Percentiles rank a stretch among this genome's conserved stretches.
Conservation (phyloP, 2,113 vertebrate species). For the Leptobrachium ailaonicum region DNA sequence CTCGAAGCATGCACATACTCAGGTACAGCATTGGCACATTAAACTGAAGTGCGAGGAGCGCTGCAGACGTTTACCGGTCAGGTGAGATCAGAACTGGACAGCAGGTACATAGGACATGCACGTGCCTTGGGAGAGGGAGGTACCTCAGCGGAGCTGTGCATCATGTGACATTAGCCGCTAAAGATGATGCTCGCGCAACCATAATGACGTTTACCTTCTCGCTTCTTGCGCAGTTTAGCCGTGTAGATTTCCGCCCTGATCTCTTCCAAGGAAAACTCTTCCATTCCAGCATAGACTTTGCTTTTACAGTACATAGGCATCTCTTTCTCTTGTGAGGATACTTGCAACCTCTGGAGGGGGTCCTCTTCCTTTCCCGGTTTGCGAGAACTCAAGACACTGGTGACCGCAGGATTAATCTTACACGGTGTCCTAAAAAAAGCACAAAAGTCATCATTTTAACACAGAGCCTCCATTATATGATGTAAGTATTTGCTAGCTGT, state of each 20-base stretch:
- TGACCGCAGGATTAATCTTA: slow-evolving; percentile 90
- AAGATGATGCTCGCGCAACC: not conserved
- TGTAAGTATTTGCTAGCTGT: no score
- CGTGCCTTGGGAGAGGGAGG: no score
- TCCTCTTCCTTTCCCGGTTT: slow-evolving; percentile 81
- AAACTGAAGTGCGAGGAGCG: no score
- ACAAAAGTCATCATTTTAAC: not conserved
- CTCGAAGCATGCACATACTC: no score
- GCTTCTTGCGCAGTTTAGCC: slow-evolving; percentile 70
- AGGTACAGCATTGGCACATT: no score
- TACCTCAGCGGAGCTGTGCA: no score
- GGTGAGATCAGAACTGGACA: no score
- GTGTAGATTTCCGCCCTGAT: slow-evolving; percentile 85
- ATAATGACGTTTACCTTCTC: slow-evolving; percentile 59
- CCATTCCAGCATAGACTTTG: slow-evolving; percentile 83
- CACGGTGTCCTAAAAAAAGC: slow-evolving; percentile 82
- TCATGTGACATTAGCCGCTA: no score
- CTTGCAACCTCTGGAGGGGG: slow-evolving; percentile 82
- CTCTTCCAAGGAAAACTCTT: slow-evolving; percentile 93
- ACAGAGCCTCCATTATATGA: not conserved
- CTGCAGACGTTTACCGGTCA: no score
- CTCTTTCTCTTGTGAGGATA: slow-evolving; percentile 66
- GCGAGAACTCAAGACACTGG: slow-evolving; percentile 77
- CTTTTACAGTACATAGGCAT: slow-evolving; percentile 91
- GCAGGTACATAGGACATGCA: no score